Conservation (phyloP, 2,113 vertebrate genomes). For the Mobula hypostoma region DNA sequence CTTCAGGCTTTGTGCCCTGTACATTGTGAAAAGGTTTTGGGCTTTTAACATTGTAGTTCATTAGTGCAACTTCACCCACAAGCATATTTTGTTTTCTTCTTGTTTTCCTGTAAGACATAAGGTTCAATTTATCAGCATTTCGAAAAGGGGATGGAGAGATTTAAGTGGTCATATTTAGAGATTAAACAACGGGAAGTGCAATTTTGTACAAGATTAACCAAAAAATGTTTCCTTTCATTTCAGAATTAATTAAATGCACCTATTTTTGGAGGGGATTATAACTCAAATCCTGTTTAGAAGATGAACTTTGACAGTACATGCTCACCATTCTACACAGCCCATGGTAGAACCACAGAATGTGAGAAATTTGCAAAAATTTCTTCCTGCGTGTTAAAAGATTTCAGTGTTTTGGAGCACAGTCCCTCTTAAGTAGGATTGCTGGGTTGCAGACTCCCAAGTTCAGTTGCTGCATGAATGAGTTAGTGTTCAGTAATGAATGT, state of each 20-base stretch:
- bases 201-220: not conserved
- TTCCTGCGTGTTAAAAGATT: not conserved
- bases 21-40: too few species aligned
- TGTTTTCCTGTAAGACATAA: not conserved
- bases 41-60: not conserved
- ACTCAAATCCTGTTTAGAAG: not conserved
- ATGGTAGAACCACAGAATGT: not conserved
- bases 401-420: not conserved
- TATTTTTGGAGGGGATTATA: not conserved
- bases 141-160: not conserved
- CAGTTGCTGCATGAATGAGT: constrained; percentile 31
- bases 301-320: not conserved
- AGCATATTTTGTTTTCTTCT: not conserved
- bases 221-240: not conserved
- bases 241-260: not conserved
- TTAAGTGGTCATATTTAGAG: not conserved
- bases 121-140: not conserved
- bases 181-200: not conserved
- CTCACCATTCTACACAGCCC: not conserved
- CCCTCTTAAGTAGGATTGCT: not conserved
- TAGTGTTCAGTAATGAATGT: constrained; percentile 34
- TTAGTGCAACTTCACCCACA: not conserved
- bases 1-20: too few species aligned
- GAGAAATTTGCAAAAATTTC: not conserved
- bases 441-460: constrained; percentile 16